Percentiles rank a stretch among this genome's conserved stretches.
These are phyloP conservation scores for Luidia sarsii DNA, from an alignment of 53 echinoderm and acorn worm species.

Conservation along the genomic window DNA sequence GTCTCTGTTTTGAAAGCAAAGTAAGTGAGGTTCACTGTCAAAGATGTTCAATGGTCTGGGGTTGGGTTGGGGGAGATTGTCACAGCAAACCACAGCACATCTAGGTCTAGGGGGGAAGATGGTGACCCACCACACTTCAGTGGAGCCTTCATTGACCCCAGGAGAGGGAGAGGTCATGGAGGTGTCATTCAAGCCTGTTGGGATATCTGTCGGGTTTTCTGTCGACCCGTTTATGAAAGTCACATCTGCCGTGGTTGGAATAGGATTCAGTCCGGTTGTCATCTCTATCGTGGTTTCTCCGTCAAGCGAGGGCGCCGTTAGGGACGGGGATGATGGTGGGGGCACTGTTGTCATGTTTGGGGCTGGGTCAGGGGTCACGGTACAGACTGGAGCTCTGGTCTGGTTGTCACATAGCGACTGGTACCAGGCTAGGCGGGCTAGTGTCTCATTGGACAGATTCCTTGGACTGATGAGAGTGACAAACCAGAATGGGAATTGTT, in stretches of 20 bases:
- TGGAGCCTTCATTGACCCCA: neutral
- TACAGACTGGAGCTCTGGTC: no score
- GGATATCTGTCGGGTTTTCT: neutral
- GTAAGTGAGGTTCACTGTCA: no score
- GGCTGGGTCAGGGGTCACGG: no score
- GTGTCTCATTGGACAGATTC: conserved; percentile 16
- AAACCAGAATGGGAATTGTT: no score
- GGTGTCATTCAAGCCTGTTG: neutral
- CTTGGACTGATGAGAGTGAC: neutral
- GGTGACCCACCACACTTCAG: no score
- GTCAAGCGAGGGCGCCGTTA: no score
- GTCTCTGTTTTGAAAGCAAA: no score
- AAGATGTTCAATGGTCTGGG: no score
- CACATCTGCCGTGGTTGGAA: neutral
- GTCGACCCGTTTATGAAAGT: neutral
- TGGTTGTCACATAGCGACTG: conserved; percentile 13
- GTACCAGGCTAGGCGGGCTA: neutral
- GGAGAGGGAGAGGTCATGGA: neutral
- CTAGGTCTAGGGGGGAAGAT: no score
- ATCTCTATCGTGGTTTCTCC: neutral
- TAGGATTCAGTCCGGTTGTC: neutral
- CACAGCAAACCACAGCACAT: no score
- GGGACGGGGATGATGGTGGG: no score
- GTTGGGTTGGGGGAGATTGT: no score
- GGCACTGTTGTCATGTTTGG: neutral